These are phyloP conservation scores for Pollenia griseotomentosa DNA, from an alignment of 2,888 invertebrate genomes.

Conservation along the genomic window DNA sequence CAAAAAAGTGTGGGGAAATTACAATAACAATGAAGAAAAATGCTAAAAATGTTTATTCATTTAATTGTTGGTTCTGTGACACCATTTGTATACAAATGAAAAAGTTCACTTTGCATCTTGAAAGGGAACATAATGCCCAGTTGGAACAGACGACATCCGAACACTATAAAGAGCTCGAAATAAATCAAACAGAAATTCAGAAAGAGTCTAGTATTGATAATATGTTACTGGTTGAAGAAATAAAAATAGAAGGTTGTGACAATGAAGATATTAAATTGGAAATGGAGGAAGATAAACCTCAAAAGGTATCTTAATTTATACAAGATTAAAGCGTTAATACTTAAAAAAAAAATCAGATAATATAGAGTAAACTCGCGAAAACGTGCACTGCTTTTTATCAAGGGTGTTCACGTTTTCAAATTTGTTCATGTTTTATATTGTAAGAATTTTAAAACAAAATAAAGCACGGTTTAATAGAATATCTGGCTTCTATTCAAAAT, in stretches of 20 bases:
- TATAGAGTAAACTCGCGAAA: too few relatives aligned
- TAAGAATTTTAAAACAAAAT: too few relatives aligned
- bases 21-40: conserved; percentile 64
- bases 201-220: neutral
- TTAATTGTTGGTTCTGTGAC: conserved; percentile 73
- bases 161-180: neutral
- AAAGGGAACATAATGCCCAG: conserved; percentile 68
- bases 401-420: too few relatives aligned
- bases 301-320: neutral
- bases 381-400: too few relatives aligned
- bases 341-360: too few relatives aligned
- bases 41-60: conserved; percentile 67
- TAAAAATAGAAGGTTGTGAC: conserved; percentile 56
- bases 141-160: conserved; percentile 24
- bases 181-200: conserved; percentile 6
- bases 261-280: conserved; percentile 50
- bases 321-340: conserved; percentile 29
- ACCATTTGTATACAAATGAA: conserved; percentile 72
- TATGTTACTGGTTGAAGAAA: conserved; percentile 34
- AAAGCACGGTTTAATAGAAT: too few relatives aligned
- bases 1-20: conserved; percentile 72
- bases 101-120: conserved; percentile 72
- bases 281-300: conserved; percentile 18
- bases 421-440: too few relatives aligned
- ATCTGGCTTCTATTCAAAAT: too few relatives aligned